Conservation (phyloP, 2,113 vertebrate species). For the Chrysemys picta region DNA sequence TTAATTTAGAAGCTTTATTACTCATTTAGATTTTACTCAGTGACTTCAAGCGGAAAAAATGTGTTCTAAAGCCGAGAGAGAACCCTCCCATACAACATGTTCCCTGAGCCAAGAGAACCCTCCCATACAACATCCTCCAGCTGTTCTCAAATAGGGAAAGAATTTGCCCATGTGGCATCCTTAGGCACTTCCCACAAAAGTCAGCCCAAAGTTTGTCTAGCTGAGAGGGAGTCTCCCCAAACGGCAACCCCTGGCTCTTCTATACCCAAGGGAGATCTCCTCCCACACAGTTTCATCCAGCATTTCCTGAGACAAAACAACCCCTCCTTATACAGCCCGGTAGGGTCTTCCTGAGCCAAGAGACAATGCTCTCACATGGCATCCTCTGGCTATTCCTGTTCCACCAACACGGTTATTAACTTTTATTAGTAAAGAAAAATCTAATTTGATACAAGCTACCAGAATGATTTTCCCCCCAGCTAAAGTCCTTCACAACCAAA, state of each 20-base stretch:
- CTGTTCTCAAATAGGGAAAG: constrained; percentile 38
- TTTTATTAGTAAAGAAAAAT: constrained; percentile 40
- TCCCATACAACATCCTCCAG: constrained; percentile 66
- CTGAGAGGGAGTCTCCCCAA: neutral
- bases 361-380: neutral
- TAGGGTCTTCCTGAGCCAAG: neutral
- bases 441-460: constrained; percentile 18
- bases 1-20: constrained; percentile 62
- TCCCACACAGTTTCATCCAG: neutral
- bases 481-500: neutral
- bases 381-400: neutral
- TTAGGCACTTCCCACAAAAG: constrained; percentile 4
- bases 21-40: constrained; percentile 52
- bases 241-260: neutral
- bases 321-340: neutral
- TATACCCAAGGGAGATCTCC: neutral
- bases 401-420: neutral
- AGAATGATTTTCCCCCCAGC: constrained; percentile 13
- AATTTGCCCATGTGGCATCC: neutral
- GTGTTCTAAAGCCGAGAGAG: constrained; percentile 32
- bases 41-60: constrained; percentile 65
- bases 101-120: constrained; percentile 35
- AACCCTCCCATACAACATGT: constrained; percentile 33
- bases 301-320: neutral
- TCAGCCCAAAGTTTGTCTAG: neutral